phyloP scores from a whole-genome alignment of 2,888 invertebrate genomes.

The Lysandra bellargus region DNA sequence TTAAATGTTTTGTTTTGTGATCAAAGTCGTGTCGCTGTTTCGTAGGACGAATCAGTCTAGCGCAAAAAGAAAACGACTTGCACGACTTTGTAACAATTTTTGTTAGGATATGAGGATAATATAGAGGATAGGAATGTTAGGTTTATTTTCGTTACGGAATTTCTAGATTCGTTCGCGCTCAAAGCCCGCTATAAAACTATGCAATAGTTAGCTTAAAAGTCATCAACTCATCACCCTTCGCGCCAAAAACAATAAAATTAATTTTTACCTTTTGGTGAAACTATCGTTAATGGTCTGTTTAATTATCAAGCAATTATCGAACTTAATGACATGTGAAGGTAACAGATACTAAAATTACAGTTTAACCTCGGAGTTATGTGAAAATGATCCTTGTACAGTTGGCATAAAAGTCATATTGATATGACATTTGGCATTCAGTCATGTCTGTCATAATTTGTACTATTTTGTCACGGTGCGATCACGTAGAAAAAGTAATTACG shows the following conservation, averaged over 20 bases:
- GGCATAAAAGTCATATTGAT: neutral
- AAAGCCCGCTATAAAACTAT: too few relatives aligned
- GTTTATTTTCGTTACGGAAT: too few relatives aligned
- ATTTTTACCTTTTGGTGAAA: conserved; percentile 41
- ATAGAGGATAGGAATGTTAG: too few relatives aligned
- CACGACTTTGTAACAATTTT: too few relatives aligned
- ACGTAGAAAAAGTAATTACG: neutral
- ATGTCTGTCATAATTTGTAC: neutral
- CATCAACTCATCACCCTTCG: neutral
- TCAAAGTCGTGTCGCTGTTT: too few relatives aligned
- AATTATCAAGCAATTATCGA: conserved; percentile 55
- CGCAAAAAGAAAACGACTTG: too few relatives aligned
- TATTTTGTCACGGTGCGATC: neutral
- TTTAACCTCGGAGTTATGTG: neutral
- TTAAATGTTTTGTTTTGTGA: too few relatives aligned
- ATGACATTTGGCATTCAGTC: neutral
- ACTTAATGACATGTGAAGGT: conserved; percentile 54
- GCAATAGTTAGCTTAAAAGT: neutral
- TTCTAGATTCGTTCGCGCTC: too few relatives aligned
- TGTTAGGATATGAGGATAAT: too few relatives aligned
- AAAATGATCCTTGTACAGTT: neutral
- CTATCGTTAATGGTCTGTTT: conserved; percentile 55
- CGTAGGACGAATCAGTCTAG: too few relatives aligned
- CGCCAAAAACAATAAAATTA: conserved; percentile 1
- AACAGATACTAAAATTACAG: conserved; percentile 42